phyloP scores from a whole-genome alignment of 1,140 invertebrate genomes.

The Aphelinus atriplicis region DNA sequence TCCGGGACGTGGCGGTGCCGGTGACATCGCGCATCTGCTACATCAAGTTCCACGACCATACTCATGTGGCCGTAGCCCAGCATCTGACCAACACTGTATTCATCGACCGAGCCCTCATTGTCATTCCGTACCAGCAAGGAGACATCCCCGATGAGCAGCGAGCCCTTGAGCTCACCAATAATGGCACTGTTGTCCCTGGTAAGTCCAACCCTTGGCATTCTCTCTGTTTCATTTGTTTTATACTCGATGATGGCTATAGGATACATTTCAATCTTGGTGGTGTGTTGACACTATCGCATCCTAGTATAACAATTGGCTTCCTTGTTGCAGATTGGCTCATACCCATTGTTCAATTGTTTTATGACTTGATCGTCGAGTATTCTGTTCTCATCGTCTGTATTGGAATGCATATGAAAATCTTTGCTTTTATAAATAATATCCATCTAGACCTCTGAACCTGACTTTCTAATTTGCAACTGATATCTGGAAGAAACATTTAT shows the following conservation, averaged over 20 bases:
- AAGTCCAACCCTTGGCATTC: conserved; percentile 26
- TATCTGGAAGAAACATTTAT: no score
- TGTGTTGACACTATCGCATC: no score
- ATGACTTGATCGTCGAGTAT: no score
- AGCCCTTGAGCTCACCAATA: conserved; percentile 89
- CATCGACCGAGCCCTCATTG: conserved; percentile 96
- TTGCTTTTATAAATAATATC: no score
- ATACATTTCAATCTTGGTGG: no score
- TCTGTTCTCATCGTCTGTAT: no score
- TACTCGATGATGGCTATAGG: background rate
- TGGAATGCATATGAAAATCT: no score
- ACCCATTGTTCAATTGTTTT: no score
- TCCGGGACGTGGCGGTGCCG: conserved; percentile 87
- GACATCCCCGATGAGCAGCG: conserved; percentile 96
- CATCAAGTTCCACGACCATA: conserved; percentile 91
- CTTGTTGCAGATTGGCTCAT: no score
- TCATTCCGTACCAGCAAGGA: conserved; percentile 87
- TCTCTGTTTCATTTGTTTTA: conserved; percentile 21
- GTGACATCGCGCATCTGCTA: conserved; percentile 94
- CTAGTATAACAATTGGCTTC: no score
- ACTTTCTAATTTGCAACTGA: no score
- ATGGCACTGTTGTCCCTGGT: conserved; percentile 83
- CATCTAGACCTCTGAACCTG: no score
- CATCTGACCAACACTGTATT: conserved; percentile 99
- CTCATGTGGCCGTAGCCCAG: conserved; percentile 89